phyloP scores from a whole-genome alignment of 2,888 invertebrate species.

The Drosophila pegasa region DNA sequence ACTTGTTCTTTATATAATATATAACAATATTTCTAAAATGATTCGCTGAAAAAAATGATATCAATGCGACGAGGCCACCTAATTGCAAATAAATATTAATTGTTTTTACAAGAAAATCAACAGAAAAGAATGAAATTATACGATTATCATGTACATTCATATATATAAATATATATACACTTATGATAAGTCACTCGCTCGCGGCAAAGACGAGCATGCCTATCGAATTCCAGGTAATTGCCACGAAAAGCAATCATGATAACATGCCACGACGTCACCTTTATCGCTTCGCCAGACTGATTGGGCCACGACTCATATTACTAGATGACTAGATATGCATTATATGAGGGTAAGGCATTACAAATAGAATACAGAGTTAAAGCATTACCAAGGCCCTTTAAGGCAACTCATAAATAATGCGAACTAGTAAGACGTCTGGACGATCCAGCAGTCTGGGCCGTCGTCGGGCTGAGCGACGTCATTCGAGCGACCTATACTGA shows the following conservation, averaged over 20 bases:
- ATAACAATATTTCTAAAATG: background rate
- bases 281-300: slow-evolving; percentile 28
- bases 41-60: background rate
- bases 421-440: background rate
- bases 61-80: background rate
- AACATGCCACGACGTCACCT: slow-evolving; percentile 38
- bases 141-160: background rate
- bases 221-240: slow-evolving; percentile 33
- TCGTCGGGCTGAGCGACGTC: slow-evolving; percentile 15
- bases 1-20: background rate
- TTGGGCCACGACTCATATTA: slow-evolving; percentile 12
- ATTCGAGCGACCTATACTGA: slow-evolving; percentile 14
- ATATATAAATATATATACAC: background rate
- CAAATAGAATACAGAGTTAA: background rate
- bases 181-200: slow-evolving; percentile 30
- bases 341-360: slow-evolving; percentile 6
- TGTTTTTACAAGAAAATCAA: background rate
- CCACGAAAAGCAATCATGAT: slow-evolving; percentile 26
- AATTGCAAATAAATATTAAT: background rate
- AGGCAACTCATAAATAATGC: background rate
- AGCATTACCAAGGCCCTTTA: background rate
- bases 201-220: slow-evolving; percentile 3
- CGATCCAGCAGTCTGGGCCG: background rate
- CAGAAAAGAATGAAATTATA: background rate
- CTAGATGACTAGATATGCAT: slow-evolving; percentile 25